Percentiles rank a stretch among this genome's conserved stretches.
These are phyloP conservation scores for Chaunax sp. DNA, from an alignment of 2,797 vertebrate genomes.

Conservation along the genomic window DNA sequence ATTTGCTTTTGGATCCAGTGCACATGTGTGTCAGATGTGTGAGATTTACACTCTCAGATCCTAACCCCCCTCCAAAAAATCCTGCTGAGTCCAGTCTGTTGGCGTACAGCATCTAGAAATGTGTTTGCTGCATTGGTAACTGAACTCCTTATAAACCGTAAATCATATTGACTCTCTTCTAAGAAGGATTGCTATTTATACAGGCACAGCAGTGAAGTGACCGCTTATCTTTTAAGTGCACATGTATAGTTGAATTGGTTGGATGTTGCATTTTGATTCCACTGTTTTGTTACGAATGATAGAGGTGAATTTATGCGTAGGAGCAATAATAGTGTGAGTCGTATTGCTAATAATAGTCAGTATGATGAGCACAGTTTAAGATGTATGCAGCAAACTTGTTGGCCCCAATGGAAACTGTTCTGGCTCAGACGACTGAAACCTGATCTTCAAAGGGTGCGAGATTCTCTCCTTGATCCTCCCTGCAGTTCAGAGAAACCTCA, in stretches of 20 bases:
- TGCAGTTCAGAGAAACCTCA: not conserved
- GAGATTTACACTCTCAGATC: no score
- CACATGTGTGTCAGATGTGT: no score
- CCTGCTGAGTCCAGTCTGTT: no score
- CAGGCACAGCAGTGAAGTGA: conserved; percentile 30
- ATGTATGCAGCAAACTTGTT: not conserved
- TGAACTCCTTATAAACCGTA: conserved; percentile 33
- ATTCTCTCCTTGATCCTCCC: conserved; percentile 11
- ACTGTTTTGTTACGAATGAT: not conserved
- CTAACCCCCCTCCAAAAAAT: no score
- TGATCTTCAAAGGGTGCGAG: conserved; percentile 33
- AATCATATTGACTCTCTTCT: conserved; percentile 66
- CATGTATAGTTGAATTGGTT: not conserved
- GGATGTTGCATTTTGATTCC: not conserved
- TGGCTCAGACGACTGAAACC: conserved; percentile 35
- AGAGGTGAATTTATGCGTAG: not conserved
- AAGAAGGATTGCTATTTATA: conserved; percentile 68
- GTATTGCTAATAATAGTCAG: not conserved
- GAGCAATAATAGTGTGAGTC: not conserved
- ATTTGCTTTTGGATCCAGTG: no score
- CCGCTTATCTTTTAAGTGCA: conserved; percentile 15
- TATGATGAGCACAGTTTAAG: not conserved
- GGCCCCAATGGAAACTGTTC: not conserved
- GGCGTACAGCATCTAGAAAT: no score
- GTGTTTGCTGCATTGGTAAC: conserved; percentile 43